Evolutionary conservation across 1,140 invertebrate genomes (phyloP).

Genomic region (Pseudachorutes palmiensis): DNA sequence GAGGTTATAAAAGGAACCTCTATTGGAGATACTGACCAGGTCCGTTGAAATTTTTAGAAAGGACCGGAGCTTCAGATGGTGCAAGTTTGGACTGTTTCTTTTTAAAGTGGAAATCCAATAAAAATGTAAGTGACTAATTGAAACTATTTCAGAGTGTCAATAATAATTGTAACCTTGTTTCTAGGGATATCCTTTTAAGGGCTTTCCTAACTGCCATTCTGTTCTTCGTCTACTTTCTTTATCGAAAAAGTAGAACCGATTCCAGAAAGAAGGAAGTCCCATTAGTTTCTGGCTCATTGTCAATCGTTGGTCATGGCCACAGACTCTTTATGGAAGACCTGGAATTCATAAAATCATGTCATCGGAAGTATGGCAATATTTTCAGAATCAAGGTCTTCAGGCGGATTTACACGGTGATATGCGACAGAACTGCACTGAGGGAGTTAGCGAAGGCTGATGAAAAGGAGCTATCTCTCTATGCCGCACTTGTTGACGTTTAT

Average conservation of each 20-base stretch:
- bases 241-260: neutral
- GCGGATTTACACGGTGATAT: neutral
- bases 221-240: no score
- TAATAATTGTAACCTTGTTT: no score
- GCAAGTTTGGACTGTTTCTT: no score
- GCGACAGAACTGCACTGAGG: neutral
- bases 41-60: no score
- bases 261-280: neutral
- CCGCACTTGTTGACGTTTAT: neutral
- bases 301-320: neutral
- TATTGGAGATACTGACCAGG: no score
- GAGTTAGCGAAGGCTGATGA: neutral
- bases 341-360: neutral
- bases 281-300: neutral
- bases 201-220: no score
- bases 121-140: no score
- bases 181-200: no score
- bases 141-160: no score
- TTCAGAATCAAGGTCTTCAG: neutral
- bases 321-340: neutral
- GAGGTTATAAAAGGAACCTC: no score
- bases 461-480: neutral
- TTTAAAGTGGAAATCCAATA: no score
- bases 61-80: no score
- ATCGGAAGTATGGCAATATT: neutral